phyloP scores from a whole-genome alignment of 2,113 vertebrate species.

The Melanerpes formicivorus region DNA sequence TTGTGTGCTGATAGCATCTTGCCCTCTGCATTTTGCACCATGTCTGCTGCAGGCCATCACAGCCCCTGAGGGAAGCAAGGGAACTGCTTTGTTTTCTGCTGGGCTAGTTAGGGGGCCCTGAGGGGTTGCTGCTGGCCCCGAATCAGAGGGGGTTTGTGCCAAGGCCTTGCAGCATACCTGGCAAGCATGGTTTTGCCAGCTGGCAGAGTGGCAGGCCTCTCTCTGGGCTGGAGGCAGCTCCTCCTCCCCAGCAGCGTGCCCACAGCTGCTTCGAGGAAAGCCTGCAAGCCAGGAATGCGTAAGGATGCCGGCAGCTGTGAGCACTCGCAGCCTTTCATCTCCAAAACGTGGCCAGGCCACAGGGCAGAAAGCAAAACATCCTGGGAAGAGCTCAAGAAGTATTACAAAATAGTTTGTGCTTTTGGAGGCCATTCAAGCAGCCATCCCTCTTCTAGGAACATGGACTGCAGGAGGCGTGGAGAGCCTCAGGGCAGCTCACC shows the following conservation, averaged over 20 bases:
- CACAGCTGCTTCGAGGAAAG: slow-evolving; percentile 51
- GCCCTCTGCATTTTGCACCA: not conserved
- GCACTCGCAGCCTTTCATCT: slow-evolving; percentile 50
- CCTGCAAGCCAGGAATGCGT: slow-evolving; percentile 45
- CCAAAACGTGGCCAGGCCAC: not conserved
- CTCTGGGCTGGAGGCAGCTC: not conserved
- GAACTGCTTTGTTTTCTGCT: slow-evolving; percentile 25
- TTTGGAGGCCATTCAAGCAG: slow-evolving; percentile 22
- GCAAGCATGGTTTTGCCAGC: not conserved
- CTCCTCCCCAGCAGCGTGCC: not conserved
- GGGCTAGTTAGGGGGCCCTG: not conserved
- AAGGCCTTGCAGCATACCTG: not conserved
- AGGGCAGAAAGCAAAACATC: slow-evolving; percentile 44
- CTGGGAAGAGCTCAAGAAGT: slow-evolving; percentile 26
- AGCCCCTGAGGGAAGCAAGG: not conserved
- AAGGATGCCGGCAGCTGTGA: slow-evolving; percentile 19
- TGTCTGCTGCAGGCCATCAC: not conserved
- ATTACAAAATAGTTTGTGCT: slow-evolving; percentile 17
- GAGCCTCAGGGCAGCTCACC: not conserved
- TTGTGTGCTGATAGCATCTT: not conserved
- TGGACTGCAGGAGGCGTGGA: not conserved
- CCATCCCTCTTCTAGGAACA: not conserved
- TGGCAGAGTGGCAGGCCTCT: not conserved
- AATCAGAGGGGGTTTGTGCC: not conserved
- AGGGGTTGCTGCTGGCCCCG: not conserved